Percentiles rank a stretch among this genome's conserved stretches.
Evolutionary conservation across 2,888 invertebrate genomes (phyloP).

Genomic region (Zele albiditarsus): DNA sequence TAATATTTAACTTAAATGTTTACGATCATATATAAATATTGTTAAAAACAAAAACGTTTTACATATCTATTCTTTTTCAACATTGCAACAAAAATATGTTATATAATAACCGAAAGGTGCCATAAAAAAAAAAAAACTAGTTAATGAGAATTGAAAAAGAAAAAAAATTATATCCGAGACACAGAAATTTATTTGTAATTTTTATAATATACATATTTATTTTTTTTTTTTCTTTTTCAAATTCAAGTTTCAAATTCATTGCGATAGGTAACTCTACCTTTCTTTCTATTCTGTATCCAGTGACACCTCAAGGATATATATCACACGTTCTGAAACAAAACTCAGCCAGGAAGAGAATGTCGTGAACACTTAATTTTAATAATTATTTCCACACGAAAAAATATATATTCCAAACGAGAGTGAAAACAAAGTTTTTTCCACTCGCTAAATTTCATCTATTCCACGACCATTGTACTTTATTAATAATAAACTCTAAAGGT

Average conservation of each 20-base stretch:
- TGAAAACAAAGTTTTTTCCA: too few species aligned
- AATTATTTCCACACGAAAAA: neutral
- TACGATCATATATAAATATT: neutral
- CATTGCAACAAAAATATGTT: neutral
- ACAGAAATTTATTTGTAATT: neutral
- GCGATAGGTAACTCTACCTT: neutral
- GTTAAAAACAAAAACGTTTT: neutral
- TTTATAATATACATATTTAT: neutral
- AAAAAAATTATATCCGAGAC: neutral
- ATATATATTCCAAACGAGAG: too few species aligned
- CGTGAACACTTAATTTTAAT: neutral
- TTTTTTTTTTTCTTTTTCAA: neutral
- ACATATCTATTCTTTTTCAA: neutral
- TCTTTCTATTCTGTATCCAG: slow-evolving; percentile 7
- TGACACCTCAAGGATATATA: slow-evolving; percentile 47
- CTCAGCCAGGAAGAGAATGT: slow-evolving; percentile 37
- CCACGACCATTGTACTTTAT: too few species aligned
- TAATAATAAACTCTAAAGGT: too few species aligned
- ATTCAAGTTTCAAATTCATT: neutral
- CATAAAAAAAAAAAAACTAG: neutral
- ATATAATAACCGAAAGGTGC: neutral
- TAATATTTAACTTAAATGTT: slow-evolving; percentile 8
- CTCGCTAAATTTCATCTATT: too few species aligned
- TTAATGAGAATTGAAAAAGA: too few species aligned
- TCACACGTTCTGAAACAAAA: neutral